Percentiles rank a stretch among this genome's conserved stretches.
Evolutionary conservation across 2,113 vertebrate genomes (phyloP).

Genomic region (Penelope pileata): DNA sequence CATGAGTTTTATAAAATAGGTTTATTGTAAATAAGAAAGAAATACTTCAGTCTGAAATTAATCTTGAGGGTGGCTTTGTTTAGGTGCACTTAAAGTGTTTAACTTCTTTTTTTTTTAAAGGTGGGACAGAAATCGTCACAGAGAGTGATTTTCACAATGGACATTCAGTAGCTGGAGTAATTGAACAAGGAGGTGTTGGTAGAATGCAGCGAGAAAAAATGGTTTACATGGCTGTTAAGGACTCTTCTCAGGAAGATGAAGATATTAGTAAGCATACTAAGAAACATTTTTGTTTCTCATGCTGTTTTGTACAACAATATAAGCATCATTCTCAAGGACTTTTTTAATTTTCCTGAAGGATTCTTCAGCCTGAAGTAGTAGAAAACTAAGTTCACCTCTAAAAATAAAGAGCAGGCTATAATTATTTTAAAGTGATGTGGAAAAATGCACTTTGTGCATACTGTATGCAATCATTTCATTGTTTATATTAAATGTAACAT

Average conservation of each 20-base stretch:
- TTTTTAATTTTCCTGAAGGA: background rate
- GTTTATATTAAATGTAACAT: conserved; percentile 23
- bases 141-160: conserved; percentile 96
- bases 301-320: background rate
- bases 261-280: conserved; percentile 86
- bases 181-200: conserved; percentile 88
- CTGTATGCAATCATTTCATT: background rate
- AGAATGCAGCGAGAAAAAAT: conserved; percentile 95
- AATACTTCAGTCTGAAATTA: background rate
- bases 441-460: background rate
- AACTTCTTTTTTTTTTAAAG: conserved; percentile 74
- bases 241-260: conserved; percentile 89
- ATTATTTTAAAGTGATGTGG: background rate
- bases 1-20: background rate
- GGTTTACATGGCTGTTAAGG: conserved; percentile 99
- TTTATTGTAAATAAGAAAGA: background rate
- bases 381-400: conserved; percentile 13
- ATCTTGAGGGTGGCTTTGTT: background rate
- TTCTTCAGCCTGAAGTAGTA: conserved; percentile 18
- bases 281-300: conserved; percentile 15
- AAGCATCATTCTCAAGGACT: background rate
- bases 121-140: conserved; percentile 95
- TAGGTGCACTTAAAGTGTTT: background rate
- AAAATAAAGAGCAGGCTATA: conserved; percentile 8
- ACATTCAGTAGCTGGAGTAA: conserved; percentile 86